Base-by-base conservation (phyloP, 2,888 invertebrate species). In the Perdita meconis region DNA sequence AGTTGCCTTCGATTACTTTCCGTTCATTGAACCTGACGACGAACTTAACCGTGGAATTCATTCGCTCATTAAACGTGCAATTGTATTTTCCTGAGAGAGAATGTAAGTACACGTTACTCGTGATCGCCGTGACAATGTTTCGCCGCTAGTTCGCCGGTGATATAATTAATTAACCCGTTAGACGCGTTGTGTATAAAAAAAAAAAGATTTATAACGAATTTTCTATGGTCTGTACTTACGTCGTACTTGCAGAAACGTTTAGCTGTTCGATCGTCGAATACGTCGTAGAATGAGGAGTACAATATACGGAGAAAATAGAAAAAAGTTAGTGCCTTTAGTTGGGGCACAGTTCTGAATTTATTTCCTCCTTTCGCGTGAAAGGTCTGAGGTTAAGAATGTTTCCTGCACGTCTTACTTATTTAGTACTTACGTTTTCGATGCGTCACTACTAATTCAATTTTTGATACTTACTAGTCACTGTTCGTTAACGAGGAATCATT, bases 291-390 rank as follows among this genome's bases (percentile, higher is more conserved):
- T 65, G 64, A 8, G 55, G 47, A 64, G 30, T 63, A 71, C 47
- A 59, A 60, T 61, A 24, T 59, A 55, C 59, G 53, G 42, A 51
- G 13, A 53, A 64, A 26, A 57, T 47, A 60, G 55, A 51, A 36
- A n/a, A 66, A 47, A 53, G 57, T 74, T 53, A 70, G 75, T 80
- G 80, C 76, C 75, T 80, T 84, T 22, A 30, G 53, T 63, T 60
- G 50, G n/a, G 68, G 47, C 57, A 69, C 66, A 16, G 30, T 53
- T 74, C 24, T 66, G 24, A 30, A 8, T 42, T 40, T 57, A n/a
- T 22, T 36, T 50, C 10, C 13, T 22, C 16, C 1, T 60, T n/a
- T 19, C 10, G 10, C 13, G 5, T 57, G 12, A 19, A 6, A 16
- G 51, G n/a, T 63, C 51, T 34, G 12, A 30, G 16, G 6, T 16